These are phyloP conservation scores for Branchinecta lindahli DNA, from an alignment of 1,140 invertebrate species.

Conservation along the genomic window DNA sequence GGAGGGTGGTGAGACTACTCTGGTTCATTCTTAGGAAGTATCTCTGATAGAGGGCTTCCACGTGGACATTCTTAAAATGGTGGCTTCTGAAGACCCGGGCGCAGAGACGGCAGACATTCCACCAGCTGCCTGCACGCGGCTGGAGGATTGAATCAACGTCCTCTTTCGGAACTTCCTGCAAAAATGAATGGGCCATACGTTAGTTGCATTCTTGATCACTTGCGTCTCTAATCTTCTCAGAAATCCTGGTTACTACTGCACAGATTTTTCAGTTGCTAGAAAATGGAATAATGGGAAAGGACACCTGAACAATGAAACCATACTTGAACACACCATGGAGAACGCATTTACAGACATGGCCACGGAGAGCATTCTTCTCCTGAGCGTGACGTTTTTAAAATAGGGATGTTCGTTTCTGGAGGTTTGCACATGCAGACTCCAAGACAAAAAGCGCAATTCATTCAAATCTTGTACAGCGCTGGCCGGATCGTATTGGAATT, in stretches of 20 bases:
- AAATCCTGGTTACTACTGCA: neutral
- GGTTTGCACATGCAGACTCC: too few relatives aligned
- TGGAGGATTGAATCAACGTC: constrained; percentile 24
- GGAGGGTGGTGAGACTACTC: constrained; percentile 66
- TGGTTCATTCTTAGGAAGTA: constrained; percentile 87
- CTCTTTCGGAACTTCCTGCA: neutral
- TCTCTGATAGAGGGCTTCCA: constrained; percentile 75
- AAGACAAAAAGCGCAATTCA: too few relatives aligned
- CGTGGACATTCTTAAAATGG: constrained; percentile 54
- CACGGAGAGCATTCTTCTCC: too few relatives aligned
- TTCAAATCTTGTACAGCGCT: too few relatives aligned
- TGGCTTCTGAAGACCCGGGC: constrained; percentile 39
- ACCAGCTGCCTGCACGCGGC: constrained; percentile 22
- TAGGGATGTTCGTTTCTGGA: too few relatives aligned
- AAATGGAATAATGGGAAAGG: too few relatives aligned
- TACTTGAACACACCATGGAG: too few relatives aligned
- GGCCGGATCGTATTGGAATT: too few relatives aligned
- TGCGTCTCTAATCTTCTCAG: neutral
- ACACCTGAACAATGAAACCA: too few relatives aligned
- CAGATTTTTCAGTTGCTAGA: too few relatives aligned
- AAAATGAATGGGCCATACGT: constrained; percentile 11
- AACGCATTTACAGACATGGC: too few relatives aligned
- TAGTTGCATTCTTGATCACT: neutral
- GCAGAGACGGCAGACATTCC: constrained; percentile 27
- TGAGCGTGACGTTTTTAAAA: too few relatives aligned